Evolutionary conservation across 2,888 invertebrate species (phyloP).

Genomic region (Limenitis camilla): DNA sequence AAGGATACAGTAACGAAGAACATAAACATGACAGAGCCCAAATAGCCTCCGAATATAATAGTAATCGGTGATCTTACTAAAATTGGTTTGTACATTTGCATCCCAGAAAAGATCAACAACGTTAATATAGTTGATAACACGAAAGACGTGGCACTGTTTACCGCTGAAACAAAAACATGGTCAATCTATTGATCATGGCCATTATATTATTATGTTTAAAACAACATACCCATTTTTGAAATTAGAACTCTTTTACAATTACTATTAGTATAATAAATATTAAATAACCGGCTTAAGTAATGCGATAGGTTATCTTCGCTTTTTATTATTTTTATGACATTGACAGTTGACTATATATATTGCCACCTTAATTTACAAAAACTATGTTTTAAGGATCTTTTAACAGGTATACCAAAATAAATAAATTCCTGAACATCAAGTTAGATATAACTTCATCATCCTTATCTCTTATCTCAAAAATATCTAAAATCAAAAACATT

Average conservation of each 20-base stretch:
- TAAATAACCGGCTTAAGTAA: no score
- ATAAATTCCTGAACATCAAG: no score
- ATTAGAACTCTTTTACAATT: background rate
- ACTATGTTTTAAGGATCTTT: no score
- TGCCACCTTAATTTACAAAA: no score
- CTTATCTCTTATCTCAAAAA: no score
- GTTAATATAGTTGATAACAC: slow-evolving; percentile 85
- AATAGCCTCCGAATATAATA: slow-evolving; percentile 91
- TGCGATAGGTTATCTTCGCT: no score
- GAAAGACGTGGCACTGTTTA: slow-evolving; percentile 83
- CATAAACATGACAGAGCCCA: slow-evolving; percentile 90
- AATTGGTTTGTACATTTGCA: slow-evolving; percentile 92
- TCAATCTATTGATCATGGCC: background rate
- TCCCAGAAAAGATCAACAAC: slow-evolving; percentile 89
- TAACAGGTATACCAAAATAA: no score
- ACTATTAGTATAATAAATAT: no score
- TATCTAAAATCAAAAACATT: no score
- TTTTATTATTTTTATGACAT: no score
- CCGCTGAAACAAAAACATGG: slow-evolving; percentile 69
- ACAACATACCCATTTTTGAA: slow-evolving; percentile 2
- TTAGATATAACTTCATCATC: no score
- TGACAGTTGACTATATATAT: background rate
- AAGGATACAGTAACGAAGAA: slow-evolving; percentile 89
- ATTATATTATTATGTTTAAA: background rate
- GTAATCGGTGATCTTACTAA: slow-evolving; percentile 86